Evolutionary conservation across 2,888 invertebrate species (phyloP), one percentile per base, ranked within the genome.

Genomic region (Amphipoea oculea): DNA sequence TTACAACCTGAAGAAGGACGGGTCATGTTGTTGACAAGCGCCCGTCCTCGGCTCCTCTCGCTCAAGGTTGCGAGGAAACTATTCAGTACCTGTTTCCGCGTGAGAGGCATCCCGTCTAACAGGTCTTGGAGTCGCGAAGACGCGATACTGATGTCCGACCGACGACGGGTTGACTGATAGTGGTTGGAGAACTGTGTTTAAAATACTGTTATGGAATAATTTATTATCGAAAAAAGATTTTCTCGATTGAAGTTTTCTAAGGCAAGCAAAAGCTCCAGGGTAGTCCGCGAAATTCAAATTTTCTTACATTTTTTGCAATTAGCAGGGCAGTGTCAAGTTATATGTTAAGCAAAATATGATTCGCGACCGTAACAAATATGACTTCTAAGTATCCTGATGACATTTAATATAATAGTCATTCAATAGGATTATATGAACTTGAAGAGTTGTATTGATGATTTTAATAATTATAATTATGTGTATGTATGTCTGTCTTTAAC

Each of bases 61-160:
- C 23, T 45, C 80, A 78, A 81, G 80, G 80, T 81, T 81, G 79
- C 79, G 79, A 78, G 77, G 84, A 87, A 85, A 89, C 83, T 83
- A 86, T 79, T 79, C 76, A 62, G 82, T 85, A 90, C 90, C 90
- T 82, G 89, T 90, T 89, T 89, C 90, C 90, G 85, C 73, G 75
- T 76, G 79, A 65, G 69, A 73, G 87, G 89, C 86, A 90, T 90
- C 85, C 76, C 78, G 90, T 88, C 81, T 14, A 73, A 90, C 89
- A 71, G 78, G 89, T 85, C 84, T 63, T 29, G 66, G 68, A 72
- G 54, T 45, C 36, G 73, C 71, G 62, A 36, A 68, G 76, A 62
- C 54, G 62, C 29, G 60, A 29, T 63, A 62, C 74, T 85, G 77
- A 78, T 81, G 73, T 75, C 77, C 74, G 51, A 72, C 48, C 29